phyloP scores from a whole-genome alignment of 2,797 vertebrate genomes.

The Sphaeramia orbicularis region DNA sequence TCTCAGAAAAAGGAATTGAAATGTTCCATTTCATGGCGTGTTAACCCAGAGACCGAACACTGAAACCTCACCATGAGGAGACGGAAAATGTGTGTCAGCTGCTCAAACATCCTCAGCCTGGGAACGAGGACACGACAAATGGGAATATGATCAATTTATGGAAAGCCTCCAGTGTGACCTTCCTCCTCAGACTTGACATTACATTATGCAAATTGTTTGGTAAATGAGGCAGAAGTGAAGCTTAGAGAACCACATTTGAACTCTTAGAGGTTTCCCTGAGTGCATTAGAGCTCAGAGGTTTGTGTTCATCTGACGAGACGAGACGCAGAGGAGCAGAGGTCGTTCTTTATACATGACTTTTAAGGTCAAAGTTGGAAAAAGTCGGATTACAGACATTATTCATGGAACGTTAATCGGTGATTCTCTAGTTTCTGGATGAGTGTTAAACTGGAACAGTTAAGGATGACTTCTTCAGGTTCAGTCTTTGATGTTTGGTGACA shows the following conservation, averaged over 20 bases:
- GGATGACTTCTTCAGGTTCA: no score
- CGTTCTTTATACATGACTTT: conserved; percentile 5
- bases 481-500: no score
- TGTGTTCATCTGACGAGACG: no score
- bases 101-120: conserved; percentile 55
- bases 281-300: no score
- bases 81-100: conserved; percentile 78
- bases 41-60: conserved; percentile 38
- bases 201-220: conserved; percentile 33
- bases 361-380: conserved; percentile 32
- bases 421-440: no score
- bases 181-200: conserved; percentile 33
- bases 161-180: conserved; percentile 64
- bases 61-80: conserved; percentile 34
- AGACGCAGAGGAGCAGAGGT: not conserved
- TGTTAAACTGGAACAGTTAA: no score
- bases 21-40: conserved; percentile 52
- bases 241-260: conserved; percentile 18
- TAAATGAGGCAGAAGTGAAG: conserved; percentile 27
- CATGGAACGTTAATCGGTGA: not conserved
- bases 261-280: no score
- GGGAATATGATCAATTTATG: conserved; percentile 68
- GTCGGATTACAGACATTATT: conserved; percentile 15
- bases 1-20: conserved; percentile 20
- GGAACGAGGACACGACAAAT: conserved; percentile 69